Evolutionary conservation across 2,888 invertebrate genomes (phyloP).

Genomic region (Cheilosia pagana): DNA sequence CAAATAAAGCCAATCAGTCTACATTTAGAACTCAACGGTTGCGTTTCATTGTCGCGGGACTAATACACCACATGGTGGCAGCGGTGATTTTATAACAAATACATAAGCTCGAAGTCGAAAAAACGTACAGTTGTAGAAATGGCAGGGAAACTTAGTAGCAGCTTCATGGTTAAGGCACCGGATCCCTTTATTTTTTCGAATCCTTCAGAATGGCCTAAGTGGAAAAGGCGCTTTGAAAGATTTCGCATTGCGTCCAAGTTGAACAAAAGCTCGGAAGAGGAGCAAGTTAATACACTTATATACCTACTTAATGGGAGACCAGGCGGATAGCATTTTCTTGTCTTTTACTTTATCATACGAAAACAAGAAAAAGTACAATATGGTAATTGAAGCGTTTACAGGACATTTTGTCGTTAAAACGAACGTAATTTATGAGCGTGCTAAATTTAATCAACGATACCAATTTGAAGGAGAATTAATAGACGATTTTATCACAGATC

Average conservation of each 20-base stretch:
- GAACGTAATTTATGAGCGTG: slow-evolving; percentile 50
- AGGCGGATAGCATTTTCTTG: slow-evolving; percentile 7
- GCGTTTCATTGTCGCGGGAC: too few relatives aligned
- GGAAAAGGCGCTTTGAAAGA: slow-evolving; percentile 28
- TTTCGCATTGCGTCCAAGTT: slow-evolving; percentile 20
- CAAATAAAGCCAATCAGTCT: too few relatives aligned
- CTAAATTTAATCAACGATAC: slow-evolving; percentile 33
- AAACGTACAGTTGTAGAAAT: too few relatives aligned
- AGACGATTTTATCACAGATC: slow-evolving; percentile 50
- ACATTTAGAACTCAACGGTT: too few relatives aligned
- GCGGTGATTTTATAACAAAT: too few relatives aligned
- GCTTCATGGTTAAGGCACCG: slow-evolving; percentile 15
- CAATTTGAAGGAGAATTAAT: slow-evolving; percentile 49
- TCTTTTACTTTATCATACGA: slow-evolving; percentile 28
- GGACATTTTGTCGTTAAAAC: slow-evolving; percentile 50
- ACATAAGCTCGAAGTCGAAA: too few relatives aligned
- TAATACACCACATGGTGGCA: too few relatives aligned
- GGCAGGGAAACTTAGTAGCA: slow-evolving; percentile 12
- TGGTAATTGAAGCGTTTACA: slow-evolving; percentile 34
- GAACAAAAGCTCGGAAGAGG: slow-evolving; percentile 15
- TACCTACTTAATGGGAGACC: slow-evolving; percentile 32
- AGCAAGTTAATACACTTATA: slow-evolving; percentile 25
- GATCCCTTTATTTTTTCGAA: slow-evolving; percentile 21
- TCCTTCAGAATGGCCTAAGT: slow-evolving; percentile 26
- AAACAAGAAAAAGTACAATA: slow-evolving; percentile 19